Base-by-base conservation (phyloP, 1,140 invertebrate genomes). In the Neuroterus valhalla region DNA sequence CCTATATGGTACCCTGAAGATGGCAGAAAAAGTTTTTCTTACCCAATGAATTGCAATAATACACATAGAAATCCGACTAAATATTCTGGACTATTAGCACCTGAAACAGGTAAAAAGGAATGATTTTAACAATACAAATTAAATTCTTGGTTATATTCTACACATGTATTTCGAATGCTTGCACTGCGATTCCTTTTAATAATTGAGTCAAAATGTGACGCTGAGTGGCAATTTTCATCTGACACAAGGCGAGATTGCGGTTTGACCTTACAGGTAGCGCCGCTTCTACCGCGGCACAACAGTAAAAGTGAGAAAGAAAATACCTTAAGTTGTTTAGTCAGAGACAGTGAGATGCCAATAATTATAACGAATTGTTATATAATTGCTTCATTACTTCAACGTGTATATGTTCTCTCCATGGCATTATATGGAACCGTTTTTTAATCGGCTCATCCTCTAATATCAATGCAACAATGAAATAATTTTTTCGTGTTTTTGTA, bases 361-460 rank as follows among this genome's bases (percentile, higher is more conserved):
- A 82, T 83, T 82, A 78, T 76, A 79, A 81, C 72, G 74, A 78
- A 76, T 66, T 68, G 70, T 67, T 66, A 45, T 75, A 81, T 83
- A 81, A 83, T 82, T 74, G 75, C 79, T 76, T 74, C 62, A 74
- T 76, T 62, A 74, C 66, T 26, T 14, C 69, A 38, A 31, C 2
- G 31, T 31, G 14, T 62, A 62, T 62, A 23, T 62, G 3, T 62
- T 23, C 31, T 62, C 55, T 62, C 14, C 26, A 62, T 1, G 31
- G 15, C 21, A 38, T 62, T 62, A 6, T 62, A 31, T 62, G 14
- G 31, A 31, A 62, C 55, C 26, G 0, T 38, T 62, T 38, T 62
- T 62, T 38, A 38, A 62, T 62, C n/a, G 8, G 31, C 31, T 23
- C 12, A 62, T 62, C 55, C 2, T n/a, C 12, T 15, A 62, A 31